Evolutionary conservation across 2,888 invertebrate genomes (phyloP).

Genomic region (Scrobipalpa atriplicella): DNA sequence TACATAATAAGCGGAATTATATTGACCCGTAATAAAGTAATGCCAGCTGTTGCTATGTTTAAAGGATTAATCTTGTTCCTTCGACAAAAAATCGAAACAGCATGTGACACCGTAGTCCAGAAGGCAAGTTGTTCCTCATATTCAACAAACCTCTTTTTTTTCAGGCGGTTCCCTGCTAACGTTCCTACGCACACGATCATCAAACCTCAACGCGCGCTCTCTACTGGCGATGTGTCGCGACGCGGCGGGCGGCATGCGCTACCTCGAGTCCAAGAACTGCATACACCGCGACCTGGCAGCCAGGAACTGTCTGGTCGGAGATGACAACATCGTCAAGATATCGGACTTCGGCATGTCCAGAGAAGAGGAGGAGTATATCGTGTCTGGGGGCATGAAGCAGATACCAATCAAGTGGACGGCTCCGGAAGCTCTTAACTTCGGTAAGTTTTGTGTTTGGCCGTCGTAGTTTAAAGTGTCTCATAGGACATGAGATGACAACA

Average conservation of each 20-base stretch:
- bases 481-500: conserved; percentile 89
- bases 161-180: conserved; percentile 95
- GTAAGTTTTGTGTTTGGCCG: too few relatives aligned
- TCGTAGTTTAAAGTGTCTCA: conserved; percentile 89
- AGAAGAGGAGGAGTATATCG: conserved; percentile 98
- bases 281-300: conserved; percentile 98
- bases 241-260: conserved; percentile 96
- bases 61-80: too few relatives aligned
- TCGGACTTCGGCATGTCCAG: conserved; percentile 99
- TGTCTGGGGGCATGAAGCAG: conserved; percentile 98
- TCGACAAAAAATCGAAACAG: too few relatives aligned
- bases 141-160: background rate
- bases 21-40: too few relatives aligned
- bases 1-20: background rate
- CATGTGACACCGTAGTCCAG: too few relatives aligned
- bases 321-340: conserved; percentile 95
- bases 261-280: conserved; percentile 97
- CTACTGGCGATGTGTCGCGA: conserved; percentile 96
- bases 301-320: conserved; percentile 94
- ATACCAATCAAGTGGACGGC: conserved; percentile 99
- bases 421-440: conserved; percentile 97
- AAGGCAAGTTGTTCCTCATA: too few relatives aligned
- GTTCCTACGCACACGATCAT: conserved; percentile 91
- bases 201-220: conserved; percentile 84
- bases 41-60: too few relatives aligned